A percentile compares a stretch with the other conserved stretches of the same genome.
These are phyloP conservation scores for Silurus aristotelis DNA, from an alignment of 2,797 vertebrate species.

Conservation along the genomic window DNA sequence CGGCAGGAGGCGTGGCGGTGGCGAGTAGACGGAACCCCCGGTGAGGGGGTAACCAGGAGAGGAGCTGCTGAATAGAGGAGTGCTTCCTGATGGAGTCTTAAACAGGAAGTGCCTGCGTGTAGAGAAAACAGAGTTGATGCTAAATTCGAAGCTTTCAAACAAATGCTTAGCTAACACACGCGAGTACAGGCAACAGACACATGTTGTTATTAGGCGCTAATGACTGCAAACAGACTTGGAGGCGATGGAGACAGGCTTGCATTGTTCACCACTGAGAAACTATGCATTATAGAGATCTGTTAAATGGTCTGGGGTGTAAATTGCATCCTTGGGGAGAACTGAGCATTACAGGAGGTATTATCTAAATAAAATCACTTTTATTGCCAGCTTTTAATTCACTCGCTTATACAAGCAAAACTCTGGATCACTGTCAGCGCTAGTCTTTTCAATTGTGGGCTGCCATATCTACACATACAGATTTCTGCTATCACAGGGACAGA, in stretches of 20 bases:
- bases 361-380: constrained; percentile 32
- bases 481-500: background rate
- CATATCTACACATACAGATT: background rate
- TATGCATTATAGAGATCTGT: constrained; percentile 34
- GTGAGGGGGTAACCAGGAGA: constrained; percentile 87
- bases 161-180: background rate
- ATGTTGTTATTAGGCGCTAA: constrained; percentile 16
- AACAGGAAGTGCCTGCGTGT: constrained; percentile 85
- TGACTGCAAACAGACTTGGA: constrained; percentile 31
- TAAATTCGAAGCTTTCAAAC: background rate
- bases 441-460: background rate
- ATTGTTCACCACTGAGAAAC: constrained; percentile 25
- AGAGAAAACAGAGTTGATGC: constrained; percentile 14
- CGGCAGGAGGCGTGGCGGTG: constrained; percentile 85
- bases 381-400: constrained; percentile 9
- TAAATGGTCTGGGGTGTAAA: constrained; percentile 40
- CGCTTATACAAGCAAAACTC: background rate
- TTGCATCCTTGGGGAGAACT: constrained; percentile 36
- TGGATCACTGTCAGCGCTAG: background rate
- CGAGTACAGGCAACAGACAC: background rate
- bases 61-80: constrained; percentile 87
- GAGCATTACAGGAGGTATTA: constrained; percentile 41
- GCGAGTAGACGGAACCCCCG: constrained; percentile 87
- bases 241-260: background rate
- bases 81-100: constrained; percentile 88